These are phyloP conservation scores for Vesta saturnalis DNA, from an alignment of 2,888 invertebrate genomes.

Conservation along the genomic window DNA sequence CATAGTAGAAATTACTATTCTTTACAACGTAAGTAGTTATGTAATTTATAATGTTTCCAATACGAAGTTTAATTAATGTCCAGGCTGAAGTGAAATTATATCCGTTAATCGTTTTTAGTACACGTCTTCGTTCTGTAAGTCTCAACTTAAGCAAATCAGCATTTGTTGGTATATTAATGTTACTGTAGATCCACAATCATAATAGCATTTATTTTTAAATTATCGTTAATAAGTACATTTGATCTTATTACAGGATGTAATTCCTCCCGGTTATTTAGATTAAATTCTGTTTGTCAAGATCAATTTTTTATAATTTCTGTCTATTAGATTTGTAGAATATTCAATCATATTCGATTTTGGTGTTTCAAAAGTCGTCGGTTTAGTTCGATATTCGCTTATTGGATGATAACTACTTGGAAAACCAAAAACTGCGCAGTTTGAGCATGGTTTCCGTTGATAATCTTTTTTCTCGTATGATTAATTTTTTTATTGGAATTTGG, in stretches of 20 bases:
- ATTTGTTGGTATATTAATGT: background rate
- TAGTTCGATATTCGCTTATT: background rate
- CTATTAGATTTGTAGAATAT: background rate
- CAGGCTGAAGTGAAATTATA: background rate
- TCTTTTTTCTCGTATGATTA: too few relatives aligned
- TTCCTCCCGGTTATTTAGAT: background rate
- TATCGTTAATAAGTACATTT: background rate
- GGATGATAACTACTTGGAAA: background rate
- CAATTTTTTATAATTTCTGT: background rate
- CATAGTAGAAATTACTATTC: too few relatives aligned
- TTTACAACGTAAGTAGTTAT: too few relatives aligned
- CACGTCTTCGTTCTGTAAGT: background rate
- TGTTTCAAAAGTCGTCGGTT: background rate
- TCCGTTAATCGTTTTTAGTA: background rate
- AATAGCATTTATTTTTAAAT: constrained; percentile 3
- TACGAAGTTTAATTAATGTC: background rate
- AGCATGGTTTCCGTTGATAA: too few relatives aligned
- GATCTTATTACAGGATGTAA: background rate
- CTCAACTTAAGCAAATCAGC: background rate
- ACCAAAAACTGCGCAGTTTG: background rate
- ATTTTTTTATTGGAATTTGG: too few relatives aligned
- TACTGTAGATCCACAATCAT: background rate
- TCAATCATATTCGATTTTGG: background rate
- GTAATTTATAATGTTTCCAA: background rate
- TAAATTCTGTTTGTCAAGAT: too few relatives aligned